These are phyloP conservation scores for Prunella fulvescens DNA, from an alignment of 2,113 vertebrate genomes.

Conservation along the genomic window DNA sequence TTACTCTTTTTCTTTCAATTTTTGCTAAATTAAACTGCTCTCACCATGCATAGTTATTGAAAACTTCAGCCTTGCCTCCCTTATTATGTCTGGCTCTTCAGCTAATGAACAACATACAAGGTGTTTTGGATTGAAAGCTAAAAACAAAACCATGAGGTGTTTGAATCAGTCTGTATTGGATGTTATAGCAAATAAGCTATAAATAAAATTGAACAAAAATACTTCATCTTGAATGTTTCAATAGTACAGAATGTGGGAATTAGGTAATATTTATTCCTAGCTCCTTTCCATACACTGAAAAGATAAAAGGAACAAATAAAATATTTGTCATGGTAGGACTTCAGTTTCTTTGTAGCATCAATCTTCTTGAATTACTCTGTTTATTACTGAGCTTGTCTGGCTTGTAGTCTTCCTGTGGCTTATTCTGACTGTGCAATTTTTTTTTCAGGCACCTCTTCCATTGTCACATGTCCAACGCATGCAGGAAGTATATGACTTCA, in stretches of 20 bases:
- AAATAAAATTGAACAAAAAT: background rate
- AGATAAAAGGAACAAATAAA: background rate
- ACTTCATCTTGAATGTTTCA: background rate
- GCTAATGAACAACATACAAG: fast-evolving
- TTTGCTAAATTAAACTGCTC: background rate
- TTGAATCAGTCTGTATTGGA: background rate
- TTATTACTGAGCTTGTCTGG: background rate
- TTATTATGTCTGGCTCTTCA: background rate
- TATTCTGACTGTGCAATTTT: background rate
- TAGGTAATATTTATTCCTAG: background rate
- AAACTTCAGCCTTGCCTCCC: background rate
- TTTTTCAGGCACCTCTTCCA: conserved; percentile 81
- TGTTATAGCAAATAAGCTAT: background rate
- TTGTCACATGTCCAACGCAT: conserved; percentile 86
- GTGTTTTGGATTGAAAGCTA: background rate
- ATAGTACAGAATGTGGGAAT: background rate
- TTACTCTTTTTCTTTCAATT: background rate
- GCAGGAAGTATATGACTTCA: conserved; percentile 90
- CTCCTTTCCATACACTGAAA: background rate
- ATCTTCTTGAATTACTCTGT: background rate
- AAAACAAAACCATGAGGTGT: background rate
- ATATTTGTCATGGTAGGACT: background rate
- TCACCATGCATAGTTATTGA: background rate
- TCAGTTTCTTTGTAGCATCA: background rate
- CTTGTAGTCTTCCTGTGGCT: background rate